These are phyloP conservation scores for Podabrus alpinus DNA, from an alignment of 2,888 invertebrate genomes.

Conservation along the genomic window DNA sequence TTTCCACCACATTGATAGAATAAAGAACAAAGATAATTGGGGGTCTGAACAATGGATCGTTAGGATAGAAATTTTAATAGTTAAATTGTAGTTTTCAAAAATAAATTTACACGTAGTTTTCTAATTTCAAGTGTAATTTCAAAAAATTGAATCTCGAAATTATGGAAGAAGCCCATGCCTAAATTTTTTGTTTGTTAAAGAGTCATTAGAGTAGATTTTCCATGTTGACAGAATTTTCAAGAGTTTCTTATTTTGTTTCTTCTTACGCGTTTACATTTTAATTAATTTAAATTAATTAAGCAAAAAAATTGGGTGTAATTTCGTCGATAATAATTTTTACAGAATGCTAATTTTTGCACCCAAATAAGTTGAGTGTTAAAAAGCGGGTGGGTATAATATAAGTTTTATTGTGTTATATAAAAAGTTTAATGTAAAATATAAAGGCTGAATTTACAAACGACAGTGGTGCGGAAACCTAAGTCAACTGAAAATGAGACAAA, in stretches of 20 bases:
- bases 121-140: too few species aligned
- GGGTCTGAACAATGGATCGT: conserved; percentile 12
- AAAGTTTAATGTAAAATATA: neutral
- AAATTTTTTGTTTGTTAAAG: neutral
- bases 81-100: neutral
- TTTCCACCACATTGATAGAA: conserved; percentile 50
- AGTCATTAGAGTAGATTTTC: neutral
- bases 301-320: neutral
- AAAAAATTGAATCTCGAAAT: neutral
- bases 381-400: neutral
- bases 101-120: neutral
- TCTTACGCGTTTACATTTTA: neutral
- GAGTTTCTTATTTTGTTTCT: neutral
- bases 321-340: neutral
- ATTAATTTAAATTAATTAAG: neutral
- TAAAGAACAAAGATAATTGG: conserved; percentile 34
- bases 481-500: conserved; percentile 29
- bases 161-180: too few species aligned
- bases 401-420: neutral
- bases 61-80: conserved; percentile 9
- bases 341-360: neutral
- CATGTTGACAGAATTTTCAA: neutral
- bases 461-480: conserved; percentile 18
- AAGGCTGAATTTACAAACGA: neutral
- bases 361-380: neutral